Evolutionary conservation across 53 echinoderm and acorn worm genomes (phyloP).

Genomic region (Echinarachnius parma): DNA sequence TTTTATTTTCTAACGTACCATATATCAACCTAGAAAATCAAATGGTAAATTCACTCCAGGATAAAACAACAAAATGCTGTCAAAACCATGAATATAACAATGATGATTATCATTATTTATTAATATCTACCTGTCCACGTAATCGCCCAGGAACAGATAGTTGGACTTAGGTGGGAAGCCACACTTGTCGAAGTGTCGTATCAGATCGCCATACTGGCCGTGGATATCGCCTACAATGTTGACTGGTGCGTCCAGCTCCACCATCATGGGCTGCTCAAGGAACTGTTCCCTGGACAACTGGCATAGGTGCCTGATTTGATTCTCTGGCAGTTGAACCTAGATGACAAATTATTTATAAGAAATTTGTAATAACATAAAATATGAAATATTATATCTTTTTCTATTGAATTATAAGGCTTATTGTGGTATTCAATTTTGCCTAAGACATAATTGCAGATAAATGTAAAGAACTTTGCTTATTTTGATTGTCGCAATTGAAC

Average conservation of each 20-base stretch:
- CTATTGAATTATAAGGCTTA: too few relatives aligned
- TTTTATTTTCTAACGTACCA: background rate
- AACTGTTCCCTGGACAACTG: constrained; percentile 88
- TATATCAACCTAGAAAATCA: background rate
- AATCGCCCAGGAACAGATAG: constrained; percentile 95
- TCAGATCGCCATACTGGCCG: constrained; percentile 85
- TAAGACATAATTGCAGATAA: too few relatives aligned
- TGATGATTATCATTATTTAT: background rate
- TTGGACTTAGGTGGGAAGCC: constrained; percentile 90
- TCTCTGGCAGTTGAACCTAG: constrained; percentile 92
- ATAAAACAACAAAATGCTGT: too few relatives aligned
- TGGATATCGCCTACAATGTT: constrained; percentile 98
- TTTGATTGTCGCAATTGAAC: too few relatives aligned
- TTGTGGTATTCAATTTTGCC: too few relatives aligned
- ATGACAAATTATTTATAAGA: background rate
- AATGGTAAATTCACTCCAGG: too few relatives aligned
- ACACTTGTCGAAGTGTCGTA: constrained; percentile 88
- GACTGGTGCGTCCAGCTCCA: constrained; percentile 90
- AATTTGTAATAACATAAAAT: background rate
- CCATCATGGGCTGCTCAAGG: constrained; percentile 90
- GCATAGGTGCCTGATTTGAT: constrained; percentile 96
- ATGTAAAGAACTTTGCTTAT: too few relatives aligned
- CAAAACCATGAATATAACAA: background rate
- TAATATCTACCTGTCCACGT: constrained; percentile 84
- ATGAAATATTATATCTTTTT: background rate